phyloP scores from a whole-genome alignment of 2,113 vertebrate species.

The Larimichthys crocea region DNA sequence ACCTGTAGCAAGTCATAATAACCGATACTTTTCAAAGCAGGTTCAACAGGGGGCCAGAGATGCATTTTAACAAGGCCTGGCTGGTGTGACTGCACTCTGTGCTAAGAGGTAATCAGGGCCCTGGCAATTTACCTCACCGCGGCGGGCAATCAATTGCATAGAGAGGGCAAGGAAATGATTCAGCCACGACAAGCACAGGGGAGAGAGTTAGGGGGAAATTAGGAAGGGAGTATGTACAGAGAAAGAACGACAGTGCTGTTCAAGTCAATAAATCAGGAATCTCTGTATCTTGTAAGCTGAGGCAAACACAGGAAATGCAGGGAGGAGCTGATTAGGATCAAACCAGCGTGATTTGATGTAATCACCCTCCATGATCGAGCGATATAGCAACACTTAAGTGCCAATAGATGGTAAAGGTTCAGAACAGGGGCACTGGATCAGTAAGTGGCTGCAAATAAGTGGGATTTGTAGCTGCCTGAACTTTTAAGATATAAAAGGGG shows the following conservation, averaged over 20 bases:
- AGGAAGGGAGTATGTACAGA: constrained; percentile 66
- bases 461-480: constrained; percentile 25
- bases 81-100: constrained; percentile 80
- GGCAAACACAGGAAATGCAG: constrained; percentile 55
- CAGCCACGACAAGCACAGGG: constrained; percentile 71
- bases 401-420: constrained; percentile 21
- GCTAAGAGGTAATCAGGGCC: constrained; percentile 87
- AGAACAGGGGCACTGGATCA: constrained; percentile 1
- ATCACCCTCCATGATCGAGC: constrained; percentile 59
- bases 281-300: constrained; percentile 41
- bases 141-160: constrained; percentile 85
- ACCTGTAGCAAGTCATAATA: constrained; percentile 78
- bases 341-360: constrained; percentile 59
- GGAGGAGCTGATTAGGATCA: constrained; percentile 55
- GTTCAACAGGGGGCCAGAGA: constrained; percentile 76
- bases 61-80: constrained; percentile 83
- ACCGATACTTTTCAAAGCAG: constrained; percentile 70
- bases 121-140: constrained; percentile 84
- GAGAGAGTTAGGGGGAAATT: constrained; percentile 74
- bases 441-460: constrained; percentile 35
- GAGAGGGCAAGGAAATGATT: constrained; percentile 85
- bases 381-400: constrained; percentile 45
- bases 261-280: constrained; percentile 73
- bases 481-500: constrained; percentile 21
- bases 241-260: constrained; percentile 51